phyloP scores from a whole-genome alignment of 2,113 vertebrate species.

The Rhinoptilus africanus region DNA sequence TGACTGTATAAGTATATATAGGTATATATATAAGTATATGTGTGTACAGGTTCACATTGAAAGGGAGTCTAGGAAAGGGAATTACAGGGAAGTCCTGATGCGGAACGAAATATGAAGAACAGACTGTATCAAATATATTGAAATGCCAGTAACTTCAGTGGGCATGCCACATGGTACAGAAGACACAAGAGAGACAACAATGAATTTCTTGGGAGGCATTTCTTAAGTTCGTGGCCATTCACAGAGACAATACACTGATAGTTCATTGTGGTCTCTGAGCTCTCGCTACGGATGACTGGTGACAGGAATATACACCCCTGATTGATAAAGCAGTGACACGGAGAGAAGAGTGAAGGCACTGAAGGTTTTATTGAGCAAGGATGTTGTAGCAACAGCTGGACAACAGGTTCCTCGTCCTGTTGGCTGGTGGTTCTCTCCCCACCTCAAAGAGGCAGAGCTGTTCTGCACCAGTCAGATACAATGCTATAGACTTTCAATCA shows the following conservation, averaged over 20 bases:
- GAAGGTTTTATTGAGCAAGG: background rate
- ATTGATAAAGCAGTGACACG: background rate
- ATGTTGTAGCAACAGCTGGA: background rate
- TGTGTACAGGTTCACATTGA: background rate
- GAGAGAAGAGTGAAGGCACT: background rate
- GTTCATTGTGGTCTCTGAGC: background rate
- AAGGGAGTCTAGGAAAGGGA: background rate
- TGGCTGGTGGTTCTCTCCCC: background rate
- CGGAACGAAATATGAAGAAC: background rate
- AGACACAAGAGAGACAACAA: background rate
- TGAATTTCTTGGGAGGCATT: background rate
- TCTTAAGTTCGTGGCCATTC: background rate
- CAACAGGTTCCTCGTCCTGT: rapidly evolving
- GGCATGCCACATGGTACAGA: background rate
- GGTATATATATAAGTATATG: no score
- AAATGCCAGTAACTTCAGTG: background rate
- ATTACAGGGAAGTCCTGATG: background rate
- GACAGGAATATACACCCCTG: background rate
- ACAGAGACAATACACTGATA: background rate
- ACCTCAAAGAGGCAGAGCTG: background rate
- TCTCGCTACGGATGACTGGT: background rate
- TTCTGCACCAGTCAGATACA: background rate
- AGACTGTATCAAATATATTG: background rate
- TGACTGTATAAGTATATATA: no score
- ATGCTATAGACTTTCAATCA: background rate